Conservation (phyloP, 2,797 vertebrate genomes). For the Amblyraja radiata region DNA sequence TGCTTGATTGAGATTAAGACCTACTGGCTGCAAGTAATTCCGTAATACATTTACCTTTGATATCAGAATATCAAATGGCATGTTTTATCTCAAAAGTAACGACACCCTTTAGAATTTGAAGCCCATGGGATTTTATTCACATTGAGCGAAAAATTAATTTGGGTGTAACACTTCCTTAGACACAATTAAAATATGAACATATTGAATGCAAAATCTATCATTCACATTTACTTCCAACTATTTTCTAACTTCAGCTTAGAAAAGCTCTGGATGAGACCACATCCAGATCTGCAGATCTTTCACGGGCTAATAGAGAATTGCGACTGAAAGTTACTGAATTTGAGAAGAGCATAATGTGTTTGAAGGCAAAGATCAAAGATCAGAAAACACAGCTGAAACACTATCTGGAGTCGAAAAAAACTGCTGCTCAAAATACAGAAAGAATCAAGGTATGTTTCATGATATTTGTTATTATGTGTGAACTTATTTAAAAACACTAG, state of each 20-base stretch:
- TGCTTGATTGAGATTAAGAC: too few species aligned
- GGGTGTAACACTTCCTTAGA: not conserved
- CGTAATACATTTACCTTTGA: too few species aligned
- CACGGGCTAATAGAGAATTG: slow-evolving; percentile 54
- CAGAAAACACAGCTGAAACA: slow-evolving; percentile 51
- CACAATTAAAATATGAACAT: not conserved
- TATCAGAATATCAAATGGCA: too few species aligned
- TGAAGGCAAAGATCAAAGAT: slow-evolving; percentile 52
- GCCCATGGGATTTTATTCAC: not conserved
- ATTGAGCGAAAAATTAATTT: not conserved
- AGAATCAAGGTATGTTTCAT: slow-evolving; percentile 47
- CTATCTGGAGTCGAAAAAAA: slow-evolving; percentile 44
- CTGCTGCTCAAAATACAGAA: slow-evolving; percentile 45
- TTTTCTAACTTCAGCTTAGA: slow-evolving; percentile 53
- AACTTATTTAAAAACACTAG: not conserved
- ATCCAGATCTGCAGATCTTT: slow-evolving; percentile 51
- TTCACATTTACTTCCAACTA: slow-evolving; percentile 1
- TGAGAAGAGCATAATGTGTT: slow-evolving; percentile 49
- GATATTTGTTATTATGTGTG: not conserved
- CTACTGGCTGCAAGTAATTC: too few species aligned
- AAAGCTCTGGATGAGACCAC: slow-evolving; percentile 53
- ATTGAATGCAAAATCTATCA: not conserved
- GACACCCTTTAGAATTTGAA: too few species aligned
- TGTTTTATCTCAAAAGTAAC: too few species aligned
- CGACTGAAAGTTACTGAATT: slow-evolving; percentile 48